A percentile compares a stretch with the other conserved stretches of the same genome.
phyloP scores from a whole-genome alignment of 2,113 vertebrate genomes.

The Hippopotamus amphibius region DNA sequence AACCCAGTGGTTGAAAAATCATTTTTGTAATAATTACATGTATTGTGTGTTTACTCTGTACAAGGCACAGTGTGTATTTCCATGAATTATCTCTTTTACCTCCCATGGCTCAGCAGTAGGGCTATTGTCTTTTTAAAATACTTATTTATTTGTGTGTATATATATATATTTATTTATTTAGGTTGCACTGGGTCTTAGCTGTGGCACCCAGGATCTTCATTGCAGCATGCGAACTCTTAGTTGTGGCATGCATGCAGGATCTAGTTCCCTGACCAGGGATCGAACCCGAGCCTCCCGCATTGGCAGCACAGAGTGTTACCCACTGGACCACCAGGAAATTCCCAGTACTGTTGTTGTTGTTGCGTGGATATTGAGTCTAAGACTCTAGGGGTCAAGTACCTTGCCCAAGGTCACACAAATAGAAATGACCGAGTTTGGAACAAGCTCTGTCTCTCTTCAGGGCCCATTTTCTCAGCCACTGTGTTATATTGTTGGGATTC shows the following conservation, averaged over 20 bases:
- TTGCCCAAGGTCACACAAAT: background rate
- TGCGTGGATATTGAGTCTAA: background rate
- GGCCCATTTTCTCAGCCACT: background rate
- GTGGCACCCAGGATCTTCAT: no score
- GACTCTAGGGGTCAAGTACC: background rate
- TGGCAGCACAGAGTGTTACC: no score
- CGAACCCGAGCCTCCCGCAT: no score
- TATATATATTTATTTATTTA: no score
- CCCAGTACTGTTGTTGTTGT: background rate
- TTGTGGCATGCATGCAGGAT: no score
- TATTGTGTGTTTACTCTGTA: background rate
- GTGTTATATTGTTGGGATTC: background rate
- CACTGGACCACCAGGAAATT: no score
- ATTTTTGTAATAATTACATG: background rate
- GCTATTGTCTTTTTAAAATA: no score
- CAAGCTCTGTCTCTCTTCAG: background rate
- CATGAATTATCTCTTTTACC: background rate
- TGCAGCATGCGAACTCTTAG: no score
- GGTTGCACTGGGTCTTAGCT: no score
- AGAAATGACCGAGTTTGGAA: background rate
- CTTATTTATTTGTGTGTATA: no score
- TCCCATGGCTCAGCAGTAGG: background rate
- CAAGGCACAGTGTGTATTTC: background rate
- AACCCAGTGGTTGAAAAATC: background rate
- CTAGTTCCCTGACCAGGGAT: no score